These are phyloP conservation scores for Drosophila kanekoi DNA, from an alignment of 2,888 invertebrate species.

Conservation along the genomic window DNA sequence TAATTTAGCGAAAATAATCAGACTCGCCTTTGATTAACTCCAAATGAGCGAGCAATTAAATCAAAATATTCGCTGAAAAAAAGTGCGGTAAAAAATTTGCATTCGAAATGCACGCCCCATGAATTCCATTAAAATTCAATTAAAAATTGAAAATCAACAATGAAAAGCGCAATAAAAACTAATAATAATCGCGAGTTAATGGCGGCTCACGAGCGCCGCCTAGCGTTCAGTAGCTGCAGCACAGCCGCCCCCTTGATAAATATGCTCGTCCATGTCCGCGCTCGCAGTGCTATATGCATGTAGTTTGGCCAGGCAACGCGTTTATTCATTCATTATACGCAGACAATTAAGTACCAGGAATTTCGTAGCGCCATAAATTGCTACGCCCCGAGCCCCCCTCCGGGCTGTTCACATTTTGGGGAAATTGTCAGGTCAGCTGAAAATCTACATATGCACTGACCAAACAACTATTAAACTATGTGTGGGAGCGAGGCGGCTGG, in stretches of 20 bases:
- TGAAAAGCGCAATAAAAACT: slow-evolving; percentile 65
- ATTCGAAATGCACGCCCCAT: slow-evolving; percentile 54
- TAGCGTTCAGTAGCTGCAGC: slow-evolving; percentile 31
- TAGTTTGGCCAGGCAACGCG: slow-evolving; percentile 40
- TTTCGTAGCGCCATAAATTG: slow-evolving; percentile 78
- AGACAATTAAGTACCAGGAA: slow-evolving; percentile 81
- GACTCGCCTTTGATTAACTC: slow-evolving; percentile 66
- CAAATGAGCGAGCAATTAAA: slow-evolving; percentile 41
- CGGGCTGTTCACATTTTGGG: not conserved
- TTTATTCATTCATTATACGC: slow-evolving; percentile 81
- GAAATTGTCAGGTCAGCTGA: slow-evolving; percentile 77
- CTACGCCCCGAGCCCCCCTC: slow-evolving; percentile 13
- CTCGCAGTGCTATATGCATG: slow-evolving; percentile 6
- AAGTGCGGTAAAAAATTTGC: slow-evolving; percentile 19
- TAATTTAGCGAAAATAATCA: slow-evolving; percentile 78
- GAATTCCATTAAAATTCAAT: slow-evolving; percentile 80
- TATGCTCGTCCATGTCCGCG: slow-evolving; percentile 15
- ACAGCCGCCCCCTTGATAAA: slow-evolving; percentile 36
- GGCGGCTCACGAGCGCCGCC: slow-evolving; percentile 35
- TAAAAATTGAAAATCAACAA: slow-evolving; percentile 62
- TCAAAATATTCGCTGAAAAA: slow-evolving; percentile 35
- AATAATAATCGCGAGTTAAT: slow-evolving; percentile 75
- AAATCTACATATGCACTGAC: slow-evolving; percentile 79
- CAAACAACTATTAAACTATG: slow-evolving; percentile 80
- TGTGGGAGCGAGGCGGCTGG: slow-evolving; percentile 22